These are phyloP conservation scores for Gymnocypris eckloni DNA, from an alignment of 2,797 vertebrate genomes.

Conservation along the genomic window DNA sequence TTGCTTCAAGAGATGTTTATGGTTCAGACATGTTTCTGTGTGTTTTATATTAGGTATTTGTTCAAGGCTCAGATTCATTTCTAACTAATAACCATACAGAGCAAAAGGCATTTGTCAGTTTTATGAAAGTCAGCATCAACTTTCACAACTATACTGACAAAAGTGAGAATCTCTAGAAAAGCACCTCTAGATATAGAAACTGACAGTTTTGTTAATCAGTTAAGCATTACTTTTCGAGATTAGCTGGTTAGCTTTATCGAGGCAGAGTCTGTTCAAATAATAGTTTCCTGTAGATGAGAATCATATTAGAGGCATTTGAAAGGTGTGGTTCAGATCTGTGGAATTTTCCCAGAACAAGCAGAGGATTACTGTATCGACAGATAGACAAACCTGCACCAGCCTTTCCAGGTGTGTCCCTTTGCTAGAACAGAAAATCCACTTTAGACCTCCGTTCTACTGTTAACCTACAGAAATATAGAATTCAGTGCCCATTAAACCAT, in stretches of 20 bases:
- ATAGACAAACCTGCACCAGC: constrained; percentile 50
- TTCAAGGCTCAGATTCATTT: constrained; percentile 60
- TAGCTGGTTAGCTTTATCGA: neutral
- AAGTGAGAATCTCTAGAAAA: constrained; percentile 5
- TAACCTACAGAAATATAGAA: neutral
- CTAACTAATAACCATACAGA: constrained; percentile 9
- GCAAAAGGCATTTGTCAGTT: constrained; percentile 2
- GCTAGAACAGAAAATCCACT: constrained; percentile 16
- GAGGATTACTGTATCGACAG: constrained; percentile 55
- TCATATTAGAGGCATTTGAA: constrained; percentile 38
- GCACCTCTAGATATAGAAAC: neutral
- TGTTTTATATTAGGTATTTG: constrained; percentile 72
- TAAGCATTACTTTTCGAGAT: neutral
- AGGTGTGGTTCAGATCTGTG: constrained; percentile 46
- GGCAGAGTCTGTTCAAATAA: constrained; percentile 9
- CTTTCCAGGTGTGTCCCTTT: constrained; percentile 46
- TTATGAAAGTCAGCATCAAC: neutral
- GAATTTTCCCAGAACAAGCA: constrained; percentile 48
- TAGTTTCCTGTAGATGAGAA: constrained; percentile 33
- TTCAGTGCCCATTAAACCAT: neutral
- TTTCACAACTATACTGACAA: neutral
- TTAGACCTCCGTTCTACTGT: neutral
- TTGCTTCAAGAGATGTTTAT: constrained; percentile 48
- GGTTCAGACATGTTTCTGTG: constrained; percentile 47
- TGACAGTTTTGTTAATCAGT: neutral